These are phyloP conservation scores for Takifugu ocellatus DNA, from an alignment of 2,797 vertebrate species.

Conservation along the genomic window DNA sequence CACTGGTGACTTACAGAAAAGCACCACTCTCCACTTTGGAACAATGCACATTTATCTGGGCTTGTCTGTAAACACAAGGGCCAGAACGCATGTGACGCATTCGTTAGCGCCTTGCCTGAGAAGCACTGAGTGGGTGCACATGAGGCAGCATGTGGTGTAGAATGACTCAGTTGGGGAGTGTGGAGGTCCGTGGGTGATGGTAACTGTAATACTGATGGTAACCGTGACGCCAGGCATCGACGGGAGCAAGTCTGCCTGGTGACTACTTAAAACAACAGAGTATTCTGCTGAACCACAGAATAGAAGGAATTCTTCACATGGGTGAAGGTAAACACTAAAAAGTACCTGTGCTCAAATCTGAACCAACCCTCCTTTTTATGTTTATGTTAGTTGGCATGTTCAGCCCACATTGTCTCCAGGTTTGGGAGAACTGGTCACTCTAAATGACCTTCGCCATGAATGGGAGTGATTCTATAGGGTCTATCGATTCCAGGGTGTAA, in stretches of 20 bases:
- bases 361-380: too few species aligned
- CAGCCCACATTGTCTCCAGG: too few species aligned
- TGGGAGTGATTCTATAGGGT: too few species aligned
- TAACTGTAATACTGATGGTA: slow-evolving; percentile 20
- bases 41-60: slow-evolving; percentile 21
- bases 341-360: too few species aligned
- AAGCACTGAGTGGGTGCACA: slow-evolving; percentile 50
- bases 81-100: slow-evolving; percentile 45
- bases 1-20: not conserved
- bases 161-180: slow-evolving; percentile 46
- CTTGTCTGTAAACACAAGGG: slow-evolving; percentile 39
- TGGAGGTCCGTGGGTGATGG: slow-evolving; percentile 33
- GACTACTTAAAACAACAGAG: not conserved
- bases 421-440: too few species aligned
- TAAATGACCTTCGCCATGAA: too few species aligned
- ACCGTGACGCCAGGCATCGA: slow-evolving; percentile 4
- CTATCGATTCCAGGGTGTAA: too few species aligned
- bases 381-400: too few species aligned
- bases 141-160: slow-evolving; percentile 53
- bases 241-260: slow-evolving; percentile 3
- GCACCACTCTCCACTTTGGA: slow-evolving; percentile 18
- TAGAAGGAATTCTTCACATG: too few species aligned
- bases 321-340: too few species aligned
- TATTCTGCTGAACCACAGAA: not conserved
- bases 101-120: slow-evolving; percentile 50